Evolutionary conservation across 2,888 invertebrate genomes (phyloP).

Genomic region (Ctena decussata): DNA sequence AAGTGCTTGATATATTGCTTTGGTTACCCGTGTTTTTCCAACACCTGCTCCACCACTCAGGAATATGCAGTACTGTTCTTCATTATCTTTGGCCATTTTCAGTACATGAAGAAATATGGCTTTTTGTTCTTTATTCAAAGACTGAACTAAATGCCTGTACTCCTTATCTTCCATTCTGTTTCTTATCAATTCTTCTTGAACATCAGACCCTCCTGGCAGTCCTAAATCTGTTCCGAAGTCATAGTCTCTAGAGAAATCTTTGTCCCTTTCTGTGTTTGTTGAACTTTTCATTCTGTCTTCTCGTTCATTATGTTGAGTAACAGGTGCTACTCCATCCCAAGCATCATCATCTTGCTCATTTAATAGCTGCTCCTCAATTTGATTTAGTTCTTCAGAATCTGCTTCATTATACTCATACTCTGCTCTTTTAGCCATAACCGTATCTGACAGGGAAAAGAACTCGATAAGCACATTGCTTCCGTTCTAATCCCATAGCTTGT

Average conservation of each 20-base stretch:
- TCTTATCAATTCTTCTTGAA: background rate
- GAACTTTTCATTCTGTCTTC: background rate
- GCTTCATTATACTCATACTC: background rate
- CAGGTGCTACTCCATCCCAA: background rate
- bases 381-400: background rate
- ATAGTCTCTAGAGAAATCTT: background rate
- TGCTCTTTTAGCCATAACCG: background rate
- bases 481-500: no score
- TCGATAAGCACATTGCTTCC: no score
- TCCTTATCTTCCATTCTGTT: slow-evolving; percentile 6
- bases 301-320: background rate
- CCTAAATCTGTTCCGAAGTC: background rate
- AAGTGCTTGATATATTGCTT: background rate
- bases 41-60: background rate
- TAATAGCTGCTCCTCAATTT: background rate
- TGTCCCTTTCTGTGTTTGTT: background rate
- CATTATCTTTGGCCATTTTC: background rate
- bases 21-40: background rate
- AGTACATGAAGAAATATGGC: background rate
- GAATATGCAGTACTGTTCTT: background rate
- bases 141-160: background rate
- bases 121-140: background rate
- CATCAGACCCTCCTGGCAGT: background rate
- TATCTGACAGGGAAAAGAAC: no score
- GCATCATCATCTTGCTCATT: background rate